Base-by-base conservation (phyloP, 2,888 invertebrate genomes). In the Hermaeophaga mercurialis region DNA sequence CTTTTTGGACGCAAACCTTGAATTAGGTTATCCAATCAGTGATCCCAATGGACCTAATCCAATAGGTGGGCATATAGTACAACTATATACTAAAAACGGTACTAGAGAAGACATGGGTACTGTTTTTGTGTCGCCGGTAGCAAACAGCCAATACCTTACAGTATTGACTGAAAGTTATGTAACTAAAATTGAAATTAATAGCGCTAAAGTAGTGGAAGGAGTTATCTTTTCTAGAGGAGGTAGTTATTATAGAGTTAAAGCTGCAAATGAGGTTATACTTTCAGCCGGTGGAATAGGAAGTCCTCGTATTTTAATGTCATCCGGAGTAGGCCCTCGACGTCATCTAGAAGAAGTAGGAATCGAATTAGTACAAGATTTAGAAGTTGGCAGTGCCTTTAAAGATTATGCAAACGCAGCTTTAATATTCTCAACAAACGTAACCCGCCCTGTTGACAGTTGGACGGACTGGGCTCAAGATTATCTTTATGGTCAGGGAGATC, bases 291-390 rank as follows among this genome's bases (percentile, higher is more conserved):
- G 88, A 0, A 85, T 93, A 17, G 90, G 88, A 59, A 89, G 91
- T 0, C 90, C 94, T 0, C 92, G 93, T 72, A 75, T 94, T 7
- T 75, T 94, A 43, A 87, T 92, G 88, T 74, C 93, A 9, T 92
- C 92, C 0, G 94, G 93, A 8, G 79, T 92, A 19, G 89, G 89
- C 0, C 89, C 89, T 0, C 75, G 73, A 17, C 77, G 81, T 0
- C 84, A 89, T 69, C 76, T 89, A 2, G 66, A 73, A 3, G 78
- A 83, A 18, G 68, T 85, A 5, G 80, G 80, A 1, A 87, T 91
- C 45, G 72, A 80, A 0, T 80, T 85, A 3, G 68, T 89, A 38
- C 80, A 83, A 60, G 82, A 91, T 69, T 79, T 89, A 1, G 85
- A 85, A 0, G 91, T 91, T 0, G 91, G 91, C 2, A 82, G 83